Conservation (phyloP, 2,888 invertebrate genomes). For the Tortrix viridana region DNA sequence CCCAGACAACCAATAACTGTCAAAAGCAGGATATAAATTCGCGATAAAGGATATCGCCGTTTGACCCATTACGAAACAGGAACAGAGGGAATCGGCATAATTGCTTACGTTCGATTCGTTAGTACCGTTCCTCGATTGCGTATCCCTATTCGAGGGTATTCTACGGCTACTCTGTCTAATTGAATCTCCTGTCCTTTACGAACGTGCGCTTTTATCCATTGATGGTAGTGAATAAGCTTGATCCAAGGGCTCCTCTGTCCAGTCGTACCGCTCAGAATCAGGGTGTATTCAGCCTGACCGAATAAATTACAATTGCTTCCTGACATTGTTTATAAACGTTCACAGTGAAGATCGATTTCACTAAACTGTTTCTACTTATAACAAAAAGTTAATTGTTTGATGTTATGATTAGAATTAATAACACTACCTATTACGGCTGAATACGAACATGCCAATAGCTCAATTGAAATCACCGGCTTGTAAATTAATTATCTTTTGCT, state of each 20-base stretch:
- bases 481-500: constrained; percentile 11
- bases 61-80: constrained; percentile 36
- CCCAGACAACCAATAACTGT: constrained; percentile 28
- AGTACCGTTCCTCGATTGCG: constrained; percentile 17
- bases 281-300: constrained; percentile 51
- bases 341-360: constrained; percentile 52
- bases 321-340: constrained; percentile 61
- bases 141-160: constrained; percentile 24
- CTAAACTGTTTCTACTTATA: constrained; percentile 38
- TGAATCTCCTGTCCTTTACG: background rate
- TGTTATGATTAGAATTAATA: constrained; percentile 31
- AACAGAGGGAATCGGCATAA: constrained; percentile 33
- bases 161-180: background rate
- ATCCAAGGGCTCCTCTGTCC: background rate
- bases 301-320: constrained; percentile 61
- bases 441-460: constrained; percentile 8
- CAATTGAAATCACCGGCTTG: constrained; percentile 3
- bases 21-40: constrained; percentile 28
- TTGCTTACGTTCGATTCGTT: constrained; percentile 31
- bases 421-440: constrained; percentile 22
- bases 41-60: constrained; percentile 30
- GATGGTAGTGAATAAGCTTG: constrained; percentile 7
- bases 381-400: constrained; percentile 32
- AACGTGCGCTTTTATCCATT: background rate
- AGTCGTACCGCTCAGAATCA: constrained; percentile 17